Evolutionary conservation across 2,113 vertebrate species (phyloP), one percentile per base, ranked within the genome.

Genomic region (Pipa parva): DNA sequence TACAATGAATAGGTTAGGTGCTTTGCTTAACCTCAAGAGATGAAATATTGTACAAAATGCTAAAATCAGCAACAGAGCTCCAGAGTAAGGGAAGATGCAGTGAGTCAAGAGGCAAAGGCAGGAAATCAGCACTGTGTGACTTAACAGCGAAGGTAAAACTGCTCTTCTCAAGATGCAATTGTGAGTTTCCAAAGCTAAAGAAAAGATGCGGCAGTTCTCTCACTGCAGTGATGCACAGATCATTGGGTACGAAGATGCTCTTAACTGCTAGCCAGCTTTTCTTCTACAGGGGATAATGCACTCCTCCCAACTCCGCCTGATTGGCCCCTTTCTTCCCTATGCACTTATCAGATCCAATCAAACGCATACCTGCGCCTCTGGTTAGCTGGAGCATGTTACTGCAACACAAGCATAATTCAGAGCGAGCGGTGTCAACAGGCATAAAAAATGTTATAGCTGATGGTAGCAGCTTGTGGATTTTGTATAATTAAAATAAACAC

Each of bases 231-330:
- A n/a, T 50, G 37, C 10, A 42, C 29, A n/a, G 39, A n/a, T 24
- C 37, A 26, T 25, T 22, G 42, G 63, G 31, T 48, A 29, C 27
- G 6, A 20, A 31, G 52, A 58, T 59, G 46, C 65, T 59, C 6
- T 22, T 42, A 18, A 22, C 24, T 25, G 58, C 65, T 28, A 15
- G 8, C 17, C 20, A 37, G 36, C 28, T 18, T n/a, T 7, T 26
- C 28, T 21, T 27, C 31, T 57, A 45, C 29, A 25, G 20, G 24
- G 36, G 46, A 51, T 59, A 37, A 11, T 28, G 24, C 22, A 46
- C 57, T 20, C 56, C 52, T 20, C 3, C 56, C 56, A 37, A 20
- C 28, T 8, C 24, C 7, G 27, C 42, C 22, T 59, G 9, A 60
- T 68, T 68, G 56, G 65, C 29, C 26, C 7, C 11, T 2, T 4